Evolutionary conservation across 2,888 invertebrate species (phyloP).

Genomic region (Strigamia crassipes): DNA sequence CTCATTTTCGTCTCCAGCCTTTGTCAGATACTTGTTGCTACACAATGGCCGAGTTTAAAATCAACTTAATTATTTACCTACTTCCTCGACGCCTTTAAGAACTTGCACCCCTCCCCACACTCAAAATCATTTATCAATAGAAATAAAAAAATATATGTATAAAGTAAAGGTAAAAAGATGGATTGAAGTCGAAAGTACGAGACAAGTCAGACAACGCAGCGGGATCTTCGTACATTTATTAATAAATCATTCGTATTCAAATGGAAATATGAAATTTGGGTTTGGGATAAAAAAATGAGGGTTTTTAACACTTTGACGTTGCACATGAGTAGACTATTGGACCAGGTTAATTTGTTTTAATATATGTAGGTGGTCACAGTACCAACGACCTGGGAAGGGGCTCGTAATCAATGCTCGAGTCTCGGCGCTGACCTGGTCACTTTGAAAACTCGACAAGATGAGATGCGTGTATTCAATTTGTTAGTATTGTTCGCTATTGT

Average conservation of each 20-base stretch:
- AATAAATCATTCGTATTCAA: neutral
- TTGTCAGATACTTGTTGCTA: conserved; percentile 32
- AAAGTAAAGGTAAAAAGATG: neutral
- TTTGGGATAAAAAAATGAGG: neutral
- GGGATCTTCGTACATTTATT: neutral
- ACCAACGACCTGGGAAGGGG: conserved; percentile 31
- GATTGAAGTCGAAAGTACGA: neutral
- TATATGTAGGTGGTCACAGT: conserved; percentile 17
- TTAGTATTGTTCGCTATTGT: neutral
- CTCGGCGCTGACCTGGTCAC: conserved; percentile 28
- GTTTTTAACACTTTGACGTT: conserved; percentile 16
- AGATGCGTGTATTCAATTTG: neutral
- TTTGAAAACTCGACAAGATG: conserved; percentile 17
- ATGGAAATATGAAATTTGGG: neutral
- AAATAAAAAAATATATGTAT: neutral
- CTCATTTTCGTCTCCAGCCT: conserved; percentile 23
- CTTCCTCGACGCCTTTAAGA: conserved; percentile 22
- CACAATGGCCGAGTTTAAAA: conserved; percentile 31
- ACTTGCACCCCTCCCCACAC: neutral
- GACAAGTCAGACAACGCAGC: neutral
- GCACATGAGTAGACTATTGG: conserved; percentile 15
- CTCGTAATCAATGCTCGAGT: neutral
- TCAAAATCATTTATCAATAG: neutral
- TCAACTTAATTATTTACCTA: conserved; percentile 25
- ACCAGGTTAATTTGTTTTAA: conserved; percentile 6